Base-by-base conservation (phyloP, 2,797 vertebrate species). In the Rousettus madagascariensis region DNA sequence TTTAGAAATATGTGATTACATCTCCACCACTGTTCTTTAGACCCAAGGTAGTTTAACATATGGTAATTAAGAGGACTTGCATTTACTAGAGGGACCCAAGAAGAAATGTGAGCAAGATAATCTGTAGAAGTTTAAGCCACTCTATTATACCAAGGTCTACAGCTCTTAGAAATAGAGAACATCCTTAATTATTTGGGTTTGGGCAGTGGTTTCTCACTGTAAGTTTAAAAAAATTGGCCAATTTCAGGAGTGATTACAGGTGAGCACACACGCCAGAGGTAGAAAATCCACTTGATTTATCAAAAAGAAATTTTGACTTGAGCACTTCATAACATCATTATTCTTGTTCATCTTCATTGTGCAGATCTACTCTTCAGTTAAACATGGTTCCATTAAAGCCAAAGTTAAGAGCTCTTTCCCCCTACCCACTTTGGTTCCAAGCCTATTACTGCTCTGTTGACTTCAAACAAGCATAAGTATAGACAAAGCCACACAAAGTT, bases 381-480 rank as follows among this genome's bases (percentile, higher is more conserved):
- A 91, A 28, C 20, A n/a, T 51, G 41, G 77, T 43, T 86, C 43
- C 91, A 83, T 43, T 43, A 79, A 89, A 75, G 79, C 36, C 83
- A 53, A 90, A 89, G 79, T 49, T 91, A 82, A 95, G 51, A 83
- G 55, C 22, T 78, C 30, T 19, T 22, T 33, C 1, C 17, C 24
- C 0, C 33, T 72, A 24, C 28, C 8, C 36, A 2, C 0, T 71
- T 82, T 36, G 16, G 19, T 90, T 65, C 57, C 61, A 86, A 66
- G 74, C 6, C 33, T 94, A 87, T 84, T 72, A 89, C 6, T 86
- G 57, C 15, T 74, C 24, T 79, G 85, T 55, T 90, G 36, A 90
- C 36, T 97, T 74, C 49, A 96, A 95, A 97, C 36, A 95, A 77
- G 46, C 15, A 28, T 49, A 92, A 86, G 33, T 38, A 8, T 85